phyloP scores from a whole-genome alignment of 2,888 invertebrate species.

The Eupithecia insigniata region DNA sequence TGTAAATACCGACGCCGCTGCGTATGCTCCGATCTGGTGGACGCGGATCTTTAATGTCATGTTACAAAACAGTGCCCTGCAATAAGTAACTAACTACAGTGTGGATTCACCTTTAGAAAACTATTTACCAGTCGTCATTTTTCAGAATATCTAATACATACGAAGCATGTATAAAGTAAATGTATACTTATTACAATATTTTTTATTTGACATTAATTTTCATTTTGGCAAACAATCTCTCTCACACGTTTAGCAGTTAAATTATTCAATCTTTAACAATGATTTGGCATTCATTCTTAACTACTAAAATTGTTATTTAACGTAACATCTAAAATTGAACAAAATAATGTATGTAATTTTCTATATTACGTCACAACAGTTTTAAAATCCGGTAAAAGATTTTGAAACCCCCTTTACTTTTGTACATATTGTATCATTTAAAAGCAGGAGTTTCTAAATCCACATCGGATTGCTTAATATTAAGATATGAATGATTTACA shows the following conservation, averaged over 20 bases:
- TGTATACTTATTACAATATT: neutral
- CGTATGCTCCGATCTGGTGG: too few relatives aligned
- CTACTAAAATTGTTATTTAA: slow-evolving; percentile 9
- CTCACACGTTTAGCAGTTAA: neutral
- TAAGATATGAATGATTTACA: slow-evolving; percentile 47
- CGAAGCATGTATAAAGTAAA: neutral
- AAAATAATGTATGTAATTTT: slow-evolving; percentile 4
- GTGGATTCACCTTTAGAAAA: neutral
- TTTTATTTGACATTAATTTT: slow-evolving; percentile 23
- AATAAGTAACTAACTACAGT: neutral
- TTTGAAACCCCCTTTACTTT: slow-evolving; percentile 6
- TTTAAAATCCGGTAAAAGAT: slow-evolving; percentile 31
- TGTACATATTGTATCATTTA: neutral
- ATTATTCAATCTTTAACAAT: neutral
- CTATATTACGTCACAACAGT: slow-evolving; percentile 40
- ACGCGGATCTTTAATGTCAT: too few relatives aligned
- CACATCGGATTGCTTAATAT: slow-evolving; percentile 31
- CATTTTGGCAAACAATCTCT: neutral
- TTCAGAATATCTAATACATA: neutral
- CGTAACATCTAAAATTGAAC: slow-evolving; percentile 13
- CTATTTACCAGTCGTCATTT: neutral
- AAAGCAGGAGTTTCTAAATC: slow-evolving; percentile 6
- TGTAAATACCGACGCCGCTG: too few relatives aligned
- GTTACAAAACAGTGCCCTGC: neutral
- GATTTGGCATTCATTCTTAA: neutral